Percentiles rank a stretch among this genome's conserved stretches.
Evolutionary conservation across 2,113 vertebrate genomes (phyloP).

Genomic region (Salminus brasiliensis): DNA sequence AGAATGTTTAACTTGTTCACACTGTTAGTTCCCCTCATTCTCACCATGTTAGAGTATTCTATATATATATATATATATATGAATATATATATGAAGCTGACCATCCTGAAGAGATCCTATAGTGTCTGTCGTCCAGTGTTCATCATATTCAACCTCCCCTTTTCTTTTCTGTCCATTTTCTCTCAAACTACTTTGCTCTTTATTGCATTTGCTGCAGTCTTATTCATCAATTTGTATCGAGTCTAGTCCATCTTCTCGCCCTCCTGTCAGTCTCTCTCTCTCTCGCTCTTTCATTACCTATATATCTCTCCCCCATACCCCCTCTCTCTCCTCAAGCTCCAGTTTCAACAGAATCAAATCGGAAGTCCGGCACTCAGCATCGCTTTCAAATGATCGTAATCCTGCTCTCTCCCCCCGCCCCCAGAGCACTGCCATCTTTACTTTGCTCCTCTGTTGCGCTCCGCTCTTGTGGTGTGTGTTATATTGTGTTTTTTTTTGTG

Average conservation of each 20-base stretch:
- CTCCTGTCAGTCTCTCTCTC: conserved; percentile 7
- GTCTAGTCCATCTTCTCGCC: conserved; percentile 50
- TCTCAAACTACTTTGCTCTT: conserved; percentile 52
- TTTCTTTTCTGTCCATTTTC: conserved; percentile 36
- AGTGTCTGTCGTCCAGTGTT: neutral
- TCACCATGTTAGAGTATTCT: too few species aligned
- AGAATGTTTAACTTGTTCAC: too few species aligned
- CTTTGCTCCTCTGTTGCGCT: conserved; percentile 13
- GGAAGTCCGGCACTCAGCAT: conserved; percentile 43
- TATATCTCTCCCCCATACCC: conserved; percentile 7
- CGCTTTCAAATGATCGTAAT: conserved; percentile 26
- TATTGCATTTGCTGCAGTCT: conserved; percentile 52
- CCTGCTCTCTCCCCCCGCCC: conserved; percentile 10
- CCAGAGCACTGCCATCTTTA: neutral
- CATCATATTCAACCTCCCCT: neutral
- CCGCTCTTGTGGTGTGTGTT: neutral
- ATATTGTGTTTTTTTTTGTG: neutral
- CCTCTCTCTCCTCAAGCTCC: conserved; percentile 38
- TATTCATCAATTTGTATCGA: conserved; percentile 52
- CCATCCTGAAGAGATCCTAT: neutral
- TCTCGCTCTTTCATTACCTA: conserved; percentile 18
- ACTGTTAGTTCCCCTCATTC: too few species aligned
- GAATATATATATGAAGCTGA: too few species aligned
- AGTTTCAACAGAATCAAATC: conserved; percentile 53
- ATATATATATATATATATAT: too few species aligned